phyloP scores from a whole-genome alignment of 2,797 vertebrate genomes.

The Cottoperca gobio region DNA sequence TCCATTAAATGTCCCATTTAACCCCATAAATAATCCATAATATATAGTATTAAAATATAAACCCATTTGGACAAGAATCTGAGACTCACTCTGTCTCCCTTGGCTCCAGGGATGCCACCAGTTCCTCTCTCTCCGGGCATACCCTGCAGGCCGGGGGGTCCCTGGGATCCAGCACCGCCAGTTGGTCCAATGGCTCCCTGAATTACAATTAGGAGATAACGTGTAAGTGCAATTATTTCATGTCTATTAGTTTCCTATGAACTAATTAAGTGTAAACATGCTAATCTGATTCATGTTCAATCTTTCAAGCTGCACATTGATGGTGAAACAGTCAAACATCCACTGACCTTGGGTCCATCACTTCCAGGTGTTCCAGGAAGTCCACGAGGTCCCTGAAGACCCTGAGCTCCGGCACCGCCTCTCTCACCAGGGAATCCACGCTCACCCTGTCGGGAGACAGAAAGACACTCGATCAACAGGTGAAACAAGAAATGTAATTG shows the following conservation, averaged over 20 bases:
- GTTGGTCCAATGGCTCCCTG: constrained; percentile 93
- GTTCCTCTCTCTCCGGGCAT: constrained; percentile 98
- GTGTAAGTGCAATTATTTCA: neutral
- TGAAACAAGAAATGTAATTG: neutral
- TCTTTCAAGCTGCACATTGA: neutral
- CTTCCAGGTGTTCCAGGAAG: constrained; percentile 95
- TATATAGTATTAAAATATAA: neutral
- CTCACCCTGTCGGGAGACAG: constrained; percentile 87
- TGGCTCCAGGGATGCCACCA: constrained; percentile 92
- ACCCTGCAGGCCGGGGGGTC: constrained; percentile 94
- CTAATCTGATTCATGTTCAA: neutral
- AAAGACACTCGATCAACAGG: constrained; percentile 23
- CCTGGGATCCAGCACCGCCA: constrained; percentile 89
- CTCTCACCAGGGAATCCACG: constrained; percentile 98
- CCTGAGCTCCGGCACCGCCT: constrained; percentile 93
- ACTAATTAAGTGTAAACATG: neutral
- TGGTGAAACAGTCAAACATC: neutral
- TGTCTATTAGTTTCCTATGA: neutral
- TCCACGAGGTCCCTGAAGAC: constrained; percentile 93
- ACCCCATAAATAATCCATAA: neutral
- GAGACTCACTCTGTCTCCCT: constrained; percentile 95
- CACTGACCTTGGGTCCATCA: constrained; percentile 95
- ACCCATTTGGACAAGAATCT: neutral
- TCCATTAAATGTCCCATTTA: neutral
- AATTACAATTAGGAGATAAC: neutral